phyloP scores from a whole-genome alignment of 2,797 vertebrate genomes.

The Gymnocypris eckloni region DNA sequence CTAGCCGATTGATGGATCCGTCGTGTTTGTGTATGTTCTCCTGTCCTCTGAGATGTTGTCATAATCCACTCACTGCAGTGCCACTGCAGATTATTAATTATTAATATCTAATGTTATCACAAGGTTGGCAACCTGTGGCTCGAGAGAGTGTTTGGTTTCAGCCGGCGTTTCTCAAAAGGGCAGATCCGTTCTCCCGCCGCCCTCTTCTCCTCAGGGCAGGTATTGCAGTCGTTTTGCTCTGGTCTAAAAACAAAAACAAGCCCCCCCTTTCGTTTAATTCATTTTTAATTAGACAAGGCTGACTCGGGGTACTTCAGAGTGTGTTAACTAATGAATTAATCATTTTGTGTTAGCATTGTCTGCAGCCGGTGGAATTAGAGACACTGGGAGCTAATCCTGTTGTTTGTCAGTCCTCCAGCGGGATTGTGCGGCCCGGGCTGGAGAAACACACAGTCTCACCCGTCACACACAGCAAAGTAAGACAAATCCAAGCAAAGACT shows the following conservation, averaged over 20 bases:
- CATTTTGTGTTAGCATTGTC: slow-evolving; percentile 63
- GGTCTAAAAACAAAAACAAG: background rate
- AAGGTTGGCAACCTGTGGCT: slow-evolving; percentile 46
- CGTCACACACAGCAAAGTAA: background rate
- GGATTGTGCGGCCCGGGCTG: background rate
- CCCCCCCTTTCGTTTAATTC: slow-evolving; percentile 14
- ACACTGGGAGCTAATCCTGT: slow-evolving; percentile 60
- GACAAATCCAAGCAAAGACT: slow-evolving; percentile 27
- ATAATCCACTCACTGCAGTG: slow-evolving; percentile 43
- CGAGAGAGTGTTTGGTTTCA: slow-evolving; percentile 40
- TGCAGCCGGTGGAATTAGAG: slow-evolving; percentile 62
- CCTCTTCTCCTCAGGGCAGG: slow-evolving; percentile 2
- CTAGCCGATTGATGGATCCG: background rate
- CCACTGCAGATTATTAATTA: slow-evolving; percentile 69
- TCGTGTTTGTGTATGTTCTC: background rate
- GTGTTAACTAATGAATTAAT: slow-evolving; percentile 64
- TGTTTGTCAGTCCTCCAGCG: slow-evolving; percentile 39
- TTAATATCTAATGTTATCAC: slow-evolving; percentile 67
- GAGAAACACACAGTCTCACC: slow-evolving; percentile 1
- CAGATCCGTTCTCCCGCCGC: background rate
- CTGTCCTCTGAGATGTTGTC: slow-evolving; percentile 20
- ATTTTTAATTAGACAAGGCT: slow-evolving; percentile 33
- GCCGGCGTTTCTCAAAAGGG: slow-evolving; percentile 11
- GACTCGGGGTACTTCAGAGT: slow-evolving; percentile 24
- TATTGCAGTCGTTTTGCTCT: background rate